Evolutionary conservation across 2,113 vertebrate species (phyloP).

Genomic region (Ceuthmochares aereus): DNA sequence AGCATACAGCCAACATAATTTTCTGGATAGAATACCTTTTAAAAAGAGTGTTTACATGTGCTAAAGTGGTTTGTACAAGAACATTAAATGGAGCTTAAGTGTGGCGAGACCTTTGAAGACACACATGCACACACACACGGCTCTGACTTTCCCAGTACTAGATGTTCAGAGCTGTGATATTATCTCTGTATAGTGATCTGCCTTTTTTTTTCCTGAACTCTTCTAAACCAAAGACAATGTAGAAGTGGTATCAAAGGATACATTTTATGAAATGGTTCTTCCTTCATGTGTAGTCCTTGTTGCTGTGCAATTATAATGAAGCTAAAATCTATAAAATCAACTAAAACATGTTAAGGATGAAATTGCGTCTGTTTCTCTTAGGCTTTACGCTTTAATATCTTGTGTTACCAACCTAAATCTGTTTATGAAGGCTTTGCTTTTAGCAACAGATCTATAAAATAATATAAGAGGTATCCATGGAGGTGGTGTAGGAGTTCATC

Average conservation of each 20-base stretch:
- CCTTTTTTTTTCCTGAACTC: neutral
- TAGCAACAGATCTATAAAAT: neutral
- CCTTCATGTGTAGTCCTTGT: neutral
- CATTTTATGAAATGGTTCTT: neutral
- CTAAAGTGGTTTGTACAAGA: neutral
- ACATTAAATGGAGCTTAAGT: neutral
- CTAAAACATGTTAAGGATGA: neutral
- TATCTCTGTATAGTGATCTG: neutral
- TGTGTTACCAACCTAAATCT: neutral
- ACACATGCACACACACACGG: no score
- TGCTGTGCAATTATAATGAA: slow-evolving; percentile 50
- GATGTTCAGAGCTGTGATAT: neutral
- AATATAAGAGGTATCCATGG: neutral
- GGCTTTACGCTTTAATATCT: neutral
- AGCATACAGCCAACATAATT: neutral
- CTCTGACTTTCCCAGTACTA: neutral
- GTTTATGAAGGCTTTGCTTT: neutral
- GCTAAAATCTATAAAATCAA: slow-evolving; percentile 25
- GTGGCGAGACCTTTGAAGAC: neutral
- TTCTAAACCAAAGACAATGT: neutral
- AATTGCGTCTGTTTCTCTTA: neutral
- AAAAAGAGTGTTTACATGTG: neutral
- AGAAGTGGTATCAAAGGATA: neutral
- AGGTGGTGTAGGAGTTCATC: neutral
- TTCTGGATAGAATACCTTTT: neutral